These are phyloP conservation scores for Adelges cooleyi DNA, from an alignment of 1,140 invertebrate species.

Conservation along the genomic window DNA sequence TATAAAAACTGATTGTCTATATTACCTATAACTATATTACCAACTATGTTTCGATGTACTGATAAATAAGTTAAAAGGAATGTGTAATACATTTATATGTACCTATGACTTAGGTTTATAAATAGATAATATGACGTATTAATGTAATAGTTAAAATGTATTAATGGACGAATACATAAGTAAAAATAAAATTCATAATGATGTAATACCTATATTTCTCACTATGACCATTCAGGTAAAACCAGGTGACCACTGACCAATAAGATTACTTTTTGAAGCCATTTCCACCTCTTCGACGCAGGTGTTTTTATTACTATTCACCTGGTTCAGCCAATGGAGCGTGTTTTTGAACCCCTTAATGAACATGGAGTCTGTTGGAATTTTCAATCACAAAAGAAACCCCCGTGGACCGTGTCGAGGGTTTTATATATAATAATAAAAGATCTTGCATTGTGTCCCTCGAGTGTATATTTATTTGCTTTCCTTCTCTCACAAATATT, in stretches of 20 bases:
- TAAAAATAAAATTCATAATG: too few species aligned
- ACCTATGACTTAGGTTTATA: too few species aligned
- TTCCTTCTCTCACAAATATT: not conserved
- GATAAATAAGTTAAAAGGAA: too few species aligned
- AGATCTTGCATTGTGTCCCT: not conserved
- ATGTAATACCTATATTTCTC: too few species aligned
- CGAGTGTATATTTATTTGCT: not conserved
- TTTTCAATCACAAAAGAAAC: constrained; percentile 7
- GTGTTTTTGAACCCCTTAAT: constrained; percentile 19
- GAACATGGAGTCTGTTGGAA: not conserved
- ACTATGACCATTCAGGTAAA: too few species aligned
- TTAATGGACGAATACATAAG: too few species aligned
- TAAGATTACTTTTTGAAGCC: not conserved
- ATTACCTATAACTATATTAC: too few species aligned
- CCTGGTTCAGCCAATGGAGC: not conserved
- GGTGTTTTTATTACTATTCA: not conserved
- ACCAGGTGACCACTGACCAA: constrained; percentile 23
- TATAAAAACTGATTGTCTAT: too few species aligned
- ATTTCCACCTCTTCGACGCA: not conserved
- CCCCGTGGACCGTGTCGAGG: not conserved
- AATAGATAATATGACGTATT: too few species aligned
- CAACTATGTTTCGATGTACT: too few species aligned
- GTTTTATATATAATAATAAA: not conserved
- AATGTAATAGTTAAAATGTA: too few species aligned
- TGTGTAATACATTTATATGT: too few species aligned